Percentiles rank a stretch among this genome's conserved stretches.
Conservation (phyloP, 2,113 vertebrate species). For the Smithornis capensis region DNA sequence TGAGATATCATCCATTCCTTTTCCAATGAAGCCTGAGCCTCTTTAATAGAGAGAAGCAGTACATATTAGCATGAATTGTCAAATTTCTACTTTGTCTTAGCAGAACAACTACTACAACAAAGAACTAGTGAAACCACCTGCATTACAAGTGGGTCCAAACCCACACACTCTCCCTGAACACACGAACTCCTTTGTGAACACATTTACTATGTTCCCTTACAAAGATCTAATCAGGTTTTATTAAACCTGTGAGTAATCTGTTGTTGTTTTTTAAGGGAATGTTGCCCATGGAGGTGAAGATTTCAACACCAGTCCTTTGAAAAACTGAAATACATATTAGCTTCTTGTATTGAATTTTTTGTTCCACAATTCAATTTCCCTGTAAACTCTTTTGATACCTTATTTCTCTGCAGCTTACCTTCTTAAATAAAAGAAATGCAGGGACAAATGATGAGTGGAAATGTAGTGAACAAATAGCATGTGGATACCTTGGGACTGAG, state of each 20-base stretch:
- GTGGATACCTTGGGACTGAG: neutral
- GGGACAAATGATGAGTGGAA: neutral
- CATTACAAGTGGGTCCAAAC: neutral
- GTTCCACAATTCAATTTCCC: neutral
- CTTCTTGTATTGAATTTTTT: neutral
- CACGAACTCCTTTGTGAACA: neutral
- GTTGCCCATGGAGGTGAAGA: neutral
- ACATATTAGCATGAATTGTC: neutral
- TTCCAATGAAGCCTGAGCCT: neutral
- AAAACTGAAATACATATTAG: neutral
- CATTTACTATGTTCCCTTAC: neutral
- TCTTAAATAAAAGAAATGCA: neutral
- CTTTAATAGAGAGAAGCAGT: neutral
- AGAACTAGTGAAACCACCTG: neutral
- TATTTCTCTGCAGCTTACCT: neutral
- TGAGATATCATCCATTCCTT: neutral
- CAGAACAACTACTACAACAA: neutral
- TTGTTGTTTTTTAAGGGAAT: neutral
- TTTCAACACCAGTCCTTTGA: neutral
- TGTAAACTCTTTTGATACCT: neutral
- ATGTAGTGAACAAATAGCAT: neutral
- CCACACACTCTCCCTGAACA: accelerated
- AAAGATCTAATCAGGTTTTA: neutral
- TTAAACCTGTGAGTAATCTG: neutral
- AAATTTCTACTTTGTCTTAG: neutral